Conservation (phyloP, 1,140 invertebrate species). For the Drosophila grimshawi region DNA sequence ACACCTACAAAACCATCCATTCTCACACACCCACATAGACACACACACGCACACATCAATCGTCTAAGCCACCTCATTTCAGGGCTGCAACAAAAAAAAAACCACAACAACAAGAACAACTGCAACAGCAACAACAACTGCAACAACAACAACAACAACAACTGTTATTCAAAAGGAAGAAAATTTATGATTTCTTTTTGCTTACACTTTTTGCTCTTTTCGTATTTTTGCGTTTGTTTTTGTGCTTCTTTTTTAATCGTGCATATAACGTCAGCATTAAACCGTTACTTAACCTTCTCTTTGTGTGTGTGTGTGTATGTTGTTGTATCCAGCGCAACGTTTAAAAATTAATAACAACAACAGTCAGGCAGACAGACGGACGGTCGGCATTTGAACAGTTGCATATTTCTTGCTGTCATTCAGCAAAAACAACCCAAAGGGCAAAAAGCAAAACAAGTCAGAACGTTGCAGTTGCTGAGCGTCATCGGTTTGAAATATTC, state of each 20-base stretch:
- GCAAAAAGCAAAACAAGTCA: neutral
- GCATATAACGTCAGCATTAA: conserved; percentile 66
- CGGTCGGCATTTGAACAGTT: conserved; percentile 40
- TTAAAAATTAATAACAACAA: conserved; percentile 73
- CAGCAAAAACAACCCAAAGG: neutral
- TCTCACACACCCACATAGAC: conserved; percentile 7
- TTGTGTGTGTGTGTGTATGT: conserved; percentile 31
- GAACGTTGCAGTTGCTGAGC: too few relatives aligned
- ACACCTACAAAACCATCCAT: conserved; percentile 50
- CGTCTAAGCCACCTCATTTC: conserved; percentile 45
- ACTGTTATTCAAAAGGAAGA: conserved; percentile 49
- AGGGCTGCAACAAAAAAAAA: conserved; percentile 19
- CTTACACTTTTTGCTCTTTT: conserved; percentile 56
- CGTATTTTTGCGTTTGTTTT: conserved; percentile 41
- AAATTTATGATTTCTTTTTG: conserved; percentile 60
- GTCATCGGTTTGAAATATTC: too few relatives aligned
- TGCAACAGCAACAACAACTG: conserved; percentile 18
- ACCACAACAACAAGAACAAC: conserved; percentile 20
- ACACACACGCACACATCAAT: conserved; percentile 35
- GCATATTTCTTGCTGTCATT: conserved; percentile 52
- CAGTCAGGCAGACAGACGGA: conserved; percentile 10
- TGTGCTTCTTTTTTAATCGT: conserved; percentile 50
- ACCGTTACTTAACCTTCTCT: conserved; percentile 25
- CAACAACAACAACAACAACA: conserved; percentile 45
- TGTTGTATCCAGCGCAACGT: conserved; percentile 43